Base-by-base conservation (phyloP, 2,113 vertebrate species). In the Ifrita kowaldi region DNA sequence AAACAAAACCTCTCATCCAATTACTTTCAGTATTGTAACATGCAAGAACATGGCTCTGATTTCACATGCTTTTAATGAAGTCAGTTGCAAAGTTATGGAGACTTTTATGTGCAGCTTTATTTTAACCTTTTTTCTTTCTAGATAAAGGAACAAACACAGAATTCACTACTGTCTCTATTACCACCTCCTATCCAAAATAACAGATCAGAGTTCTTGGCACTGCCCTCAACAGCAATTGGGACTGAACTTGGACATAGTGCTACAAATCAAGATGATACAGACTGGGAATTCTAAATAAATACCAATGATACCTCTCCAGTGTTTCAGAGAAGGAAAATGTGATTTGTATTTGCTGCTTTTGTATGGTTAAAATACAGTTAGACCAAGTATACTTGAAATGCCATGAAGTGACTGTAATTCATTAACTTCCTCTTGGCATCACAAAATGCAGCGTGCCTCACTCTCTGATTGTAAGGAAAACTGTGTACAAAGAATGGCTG, bases 101-200 rank as follows among this genome's bases (percentile, higher is more conserved):
- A 65, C 50, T 90, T 75, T 44, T 46, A 50, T 56, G 9, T 87
- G 49, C 44, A 90, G 78, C n/a, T 23, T 37, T 93, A 32, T 87
- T 93, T 79, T 76, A 90, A 76, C n/a, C 63, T 59, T 33, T 94
- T 94, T 98, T 78, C 73, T 98, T 98, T 67, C 90, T 98, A 99
- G 99, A 98, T 99, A 96, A 99, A 98, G 98, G 98, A 98, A 91
- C 98, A 99, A 96, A 99, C 98, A 87, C 98, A 97, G 95, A 98
- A 98, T 93, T 98, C 99, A 46, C 98, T 99, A 65, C 98, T 99
- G 71, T 98, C 98, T 69, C 98, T 99, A 53, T 97, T 99, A 98
- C 99, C 99, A 95, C 99, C 99, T 85, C 98, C 98, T 35, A 87
- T 98, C 79, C 98, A 98, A 59, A 98, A 98, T 56, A 96, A 97